These are phyloP conservation scores for Drosophila azteca DNA, from an alignment of 1,140 invertebrate species.

Conservation along the genomic window DNA sequence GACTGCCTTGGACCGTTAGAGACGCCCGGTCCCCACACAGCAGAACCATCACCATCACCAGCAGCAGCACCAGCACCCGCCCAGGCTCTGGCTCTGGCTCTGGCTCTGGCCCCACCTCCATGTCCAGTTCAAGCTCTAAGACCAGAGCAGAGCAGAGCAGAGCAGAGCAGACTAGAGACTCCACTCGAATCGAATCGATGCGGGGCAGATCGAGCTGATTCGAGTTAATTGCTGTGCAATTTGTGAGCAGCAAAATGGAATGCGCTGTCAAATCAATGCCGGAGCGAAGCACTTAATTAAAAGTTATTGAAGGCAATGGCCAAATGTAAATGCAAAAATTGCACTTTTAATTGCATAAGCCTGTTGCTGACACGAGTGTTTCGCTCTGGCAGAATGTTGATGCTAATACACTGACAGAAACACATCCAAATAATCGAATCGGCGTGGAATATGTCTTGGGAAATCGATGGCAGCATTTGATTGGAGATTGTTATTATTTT, in stretches of 20 bases:
- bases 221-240: constrained; percentile 74
- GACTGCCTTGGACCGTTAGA: constrained; percentile 54
- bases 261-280: constrained; percentile 70
- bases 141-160: too few species aligned
- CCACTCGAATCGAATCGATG: neutral
- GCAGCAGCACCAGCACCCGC: constrained; percentile 17
- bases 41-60: constrained; percentile 2
- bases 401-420: neutral
- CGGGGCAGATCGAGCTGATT: constrained; percentile 10
- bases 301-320: constrained; percentile 58
- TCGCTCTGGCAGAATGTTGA: too few species aligned
- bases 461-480: too few species aligned
- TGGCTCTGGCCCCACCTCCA: neutral
- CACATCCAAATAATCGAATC: too few species aligned
- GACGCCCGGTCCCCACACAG: constrained; percentile 2
- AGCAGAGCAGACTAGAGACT: neutral
- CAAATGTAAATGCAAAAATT: constrained; percentile 23
- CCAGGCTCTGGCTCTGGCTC: neutral
- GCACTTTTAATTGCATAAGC: constrained; percentile 38
- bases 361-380: constrained; percentile 6
- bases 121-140: neutral
- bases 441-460: neutral
- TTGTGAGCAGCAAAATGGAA: constrained; percentile 68
- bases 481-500: too few species aligned
- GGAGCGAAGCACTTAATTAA: constrained; percentile 75